Evolutionary conservation across 53 echinoderm and acorn worm species (phyloP).

Genomic region (Luidia sarsii): DNA sequence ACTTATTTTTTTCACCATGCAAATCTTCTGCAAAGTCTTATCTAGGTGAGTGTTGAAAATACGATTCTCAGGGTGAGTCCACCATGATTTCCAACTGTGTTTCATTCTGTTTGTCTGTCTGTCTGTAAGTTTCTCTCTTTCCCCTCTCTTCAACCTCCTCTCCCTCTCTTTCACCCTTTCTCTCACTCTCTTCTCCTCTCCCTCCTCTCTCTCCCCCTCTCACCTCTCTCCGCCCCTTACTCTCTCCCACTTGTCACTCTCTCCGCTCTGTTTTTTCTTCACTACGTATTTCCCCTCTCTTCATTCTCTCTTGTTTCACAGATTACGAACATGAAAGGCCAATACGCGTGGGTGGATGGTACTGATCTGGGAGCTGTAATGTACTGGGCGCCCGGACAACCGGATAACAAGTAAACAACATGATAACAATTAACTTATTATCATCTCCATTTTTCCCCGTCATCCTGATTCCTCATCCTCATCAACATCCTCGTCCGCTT

Average conservation of each 20-base stretch:
- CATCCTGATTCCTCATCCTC: too few species aligned
- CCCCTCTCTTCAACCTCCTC: too few species aligned
- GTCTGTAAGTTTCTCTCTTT: background rate
- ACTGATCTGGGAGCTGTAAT: slow-evolving; percentile 31
- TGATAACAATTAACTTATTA: too few species aligned
- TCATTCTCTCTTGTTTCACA: background rate
- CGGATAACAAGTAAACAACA: slow-evolving; percentile 64
- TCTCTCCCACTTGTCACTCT: background rate
- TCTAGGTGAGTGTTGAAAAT: too few species aligned
- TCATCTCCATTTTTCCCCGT: too few species aligned
- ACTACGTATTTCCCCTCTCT: background rate
- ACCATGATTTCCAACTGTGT: background rate
- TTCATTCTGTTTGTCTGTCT: background rate
- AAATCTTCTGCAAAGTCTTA: too few species aligned
- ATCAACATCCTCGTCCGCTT: too few species aligned
- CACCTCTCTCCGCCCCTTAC: background rate
- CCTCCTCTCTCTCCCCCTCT: too few species aligned
- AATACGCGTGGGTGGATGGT: slow-evolving; percentile 68
- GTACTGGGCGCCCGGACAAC: slow-evolving; percentile 77
- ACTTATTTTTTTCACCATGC: too few species aligned
- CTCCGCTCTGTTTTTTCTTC: background rate
- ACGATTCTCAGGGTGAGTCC: too few species aligned
- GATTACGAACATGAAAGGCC: slow-evolving; percentile 34
- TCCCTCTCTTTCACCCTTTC: too few species aligned
- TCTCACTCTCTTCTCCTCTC: too few species aligned